Evolutionary conservation across 2,113 vertebrate genomes (phyloP).

Genomic region (Coryphaenoides rupestris): DNA sequence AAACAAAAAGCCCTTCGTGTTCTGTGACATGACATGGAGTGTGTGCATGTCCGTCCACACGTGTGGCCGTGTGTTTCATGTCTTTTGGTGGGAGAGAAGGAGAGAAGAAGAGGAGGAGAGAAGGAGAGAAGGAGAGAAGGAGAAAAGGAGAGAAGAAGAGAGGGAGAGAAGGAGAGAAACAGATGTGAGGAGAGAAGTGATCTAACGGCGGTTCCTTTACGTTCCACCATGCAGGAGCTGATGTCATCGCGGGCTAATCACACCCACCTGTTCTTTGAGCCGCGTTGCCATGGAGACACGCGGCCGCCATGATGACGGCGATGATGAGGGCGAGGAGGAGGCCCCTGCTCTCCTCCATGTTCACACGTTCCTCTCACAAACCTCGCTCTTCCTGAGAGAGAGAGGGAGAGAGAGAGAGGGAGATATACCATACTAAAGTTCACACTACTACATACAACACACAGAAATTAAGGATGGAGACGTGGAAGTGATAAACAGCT

Average conservation of each 20-base stretch:
- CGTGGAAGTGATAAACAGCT: too few species aligned
- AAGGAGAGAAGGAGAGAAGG: neutral
- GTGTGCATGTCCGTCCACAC: neutral
- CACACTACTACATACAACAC: too few species aligned
- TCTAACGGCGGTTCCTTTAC: neutral
- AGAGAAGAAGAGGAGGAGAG: neutral
- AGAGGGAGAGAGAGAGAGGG: neutral
- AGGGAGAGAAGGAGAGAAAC: neutral
- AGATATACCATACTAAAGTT: neutral
- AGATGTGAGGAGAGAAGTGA: neutral
- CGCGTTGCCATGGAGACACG: conserved; percentile 32
- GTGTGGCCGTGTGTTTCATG: neutral
- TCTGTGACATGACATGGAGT: neutral
- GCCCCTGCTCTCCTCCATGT: neutral
- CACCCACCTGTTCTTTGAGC: conserved; percentile 56
- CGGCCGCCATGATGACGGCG: conserved; percentile 25
- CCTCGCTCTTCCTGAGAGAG: neutral
- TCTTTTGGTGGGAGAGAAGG: neutral
- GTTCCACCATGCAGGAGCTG: neutral
- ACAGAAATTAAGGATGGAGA: too few species aligned
- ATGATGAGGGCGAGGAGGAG: conserved; percentile 36
- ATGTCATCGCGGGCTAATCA: conserved; percentile 20
- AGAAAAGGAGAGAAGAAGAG: neutral
- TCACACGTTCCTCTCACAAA: neutral
- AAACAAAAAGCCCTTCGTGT: neutral